These are phyloP conservation scores for Psammodynastes pulverulentus DNA, from an alignment of 2,113 vertebrate species.

Conservation along the genomic window DNA sequence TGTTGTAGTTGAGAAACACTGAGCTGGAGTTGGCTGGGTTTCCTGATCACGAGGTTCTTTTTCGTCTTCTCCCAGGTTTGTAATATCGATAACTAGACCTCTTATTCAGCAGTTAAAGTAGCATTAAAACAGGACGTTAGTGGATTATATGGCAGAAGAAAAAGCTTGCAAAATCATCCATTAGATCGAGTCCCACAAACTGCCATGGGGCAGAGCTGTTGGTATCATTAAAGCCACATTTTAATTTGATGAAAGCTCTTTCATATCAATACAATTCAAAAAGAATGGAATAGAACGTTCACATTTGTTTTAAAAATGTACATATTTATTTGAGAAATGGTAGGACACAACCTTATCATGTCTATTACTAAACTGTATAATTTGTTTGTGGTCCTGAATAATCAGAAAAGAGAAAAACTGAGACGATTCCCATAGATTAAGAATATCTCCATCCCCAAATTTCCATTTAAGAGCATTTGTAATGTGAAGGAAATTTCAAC, in stretches of 20 bases:
- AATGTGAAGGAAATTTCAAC: not conserved
- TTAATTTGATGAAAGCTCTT: not conserved
- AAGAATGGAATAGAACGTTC: not conserved
- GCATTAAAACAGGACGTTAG: not conserved
- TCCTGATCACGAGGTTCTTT: too few species aligned
- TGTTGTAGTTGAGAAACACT: not conserved
- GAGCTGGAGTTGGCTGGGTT: too few species aligned
- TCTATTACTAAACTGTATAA: not conserved
- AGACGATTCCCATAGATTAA: not conserved
- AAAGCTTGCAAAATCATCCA: not conserved
- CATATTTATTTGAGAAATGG: conserved; percentile 1
- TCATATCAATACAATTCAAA: not conserved
- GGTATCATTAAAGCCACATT: not conserved
- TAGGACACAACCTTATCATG: not conserved
- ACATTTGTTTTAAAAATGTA: not conserved
- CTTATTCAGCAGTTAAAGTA: not conserved
- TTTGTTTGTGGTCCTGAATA: not conserved
- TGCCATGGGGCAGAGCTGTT: not conserved
- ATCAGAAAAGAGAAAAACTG: not conserved
- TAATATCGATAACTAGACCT: not conserved
- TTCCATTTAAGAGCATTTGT: not conserved
- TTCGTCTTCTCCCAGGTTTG: not conserved
- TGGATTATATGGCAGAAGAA: not conserved
- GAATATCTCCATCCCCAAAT: not conserved
- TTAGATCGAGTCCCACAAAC: not conserved